A percentile compares a stretch with the other conserved stretches of the same genome.
These are phyloP conservation scores for Chauna torquata DNA, from an alignment of 2,113 vertebrate species.

Conservation along the genomic window DNA sequence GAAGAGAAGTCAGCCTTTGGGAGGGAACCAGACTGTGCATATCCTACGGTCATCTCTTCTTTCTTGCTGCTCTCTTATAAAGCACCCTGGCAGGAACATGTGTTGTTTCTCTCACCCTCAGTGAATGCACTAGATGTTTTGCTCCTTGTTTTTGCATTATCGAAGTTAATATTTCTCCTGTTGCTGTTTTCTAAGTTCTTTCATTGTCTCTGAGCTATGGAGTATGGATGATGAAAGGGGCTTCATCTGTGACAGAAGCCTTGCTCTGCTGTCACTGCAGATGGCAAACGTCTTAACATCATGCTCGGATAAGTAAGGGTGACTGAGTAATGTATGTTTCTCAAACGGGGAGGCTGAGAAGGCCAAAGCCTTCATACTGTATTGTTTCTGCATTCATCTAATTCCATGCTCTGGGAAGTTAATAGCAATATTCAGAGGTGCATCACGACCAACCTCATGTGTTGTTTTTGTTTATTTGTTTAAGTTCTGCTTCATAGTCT, in stretches of 20 bases:
- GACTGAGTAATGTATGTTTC: neutral
- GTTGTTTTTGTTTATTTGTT: neutral
- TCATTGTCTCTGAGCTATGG: neutral
- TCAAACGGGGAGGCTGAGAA: neutral
- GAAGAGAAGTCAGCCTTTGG: neutral
- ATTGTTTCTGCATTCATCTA: neutral
- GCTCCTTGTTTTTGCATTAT: neutral
- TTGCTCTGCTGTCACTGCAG: neutral
- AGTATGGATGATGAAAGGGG: neutral
- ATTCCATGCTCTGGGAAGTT: neutral
- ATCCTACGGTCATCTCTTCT: neutral
- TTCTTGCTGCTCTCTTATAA: accelerated
- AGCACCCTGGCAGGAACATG: accelerated
- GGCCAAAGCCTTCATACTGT: accelerated
- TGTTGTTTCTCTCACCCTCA: neutral
- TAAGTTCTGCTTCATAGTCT: neutral
- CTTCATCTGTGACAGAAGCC: neutral
- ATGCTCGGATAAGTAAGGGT: neutral
- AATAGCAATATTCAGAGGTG: neutral
- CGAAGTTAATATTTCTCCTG: neutral
- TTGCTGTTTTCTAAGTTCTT: neutral
- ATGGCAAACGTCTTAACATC: neutral
- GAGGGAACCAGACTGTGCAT: neutral
- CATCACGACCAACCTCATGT: neutral
- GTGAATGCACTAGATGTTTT: neutral